Conservation (phyloP, 2,797 vertebrate species). For the Emydoidea blandingii region DNA sequence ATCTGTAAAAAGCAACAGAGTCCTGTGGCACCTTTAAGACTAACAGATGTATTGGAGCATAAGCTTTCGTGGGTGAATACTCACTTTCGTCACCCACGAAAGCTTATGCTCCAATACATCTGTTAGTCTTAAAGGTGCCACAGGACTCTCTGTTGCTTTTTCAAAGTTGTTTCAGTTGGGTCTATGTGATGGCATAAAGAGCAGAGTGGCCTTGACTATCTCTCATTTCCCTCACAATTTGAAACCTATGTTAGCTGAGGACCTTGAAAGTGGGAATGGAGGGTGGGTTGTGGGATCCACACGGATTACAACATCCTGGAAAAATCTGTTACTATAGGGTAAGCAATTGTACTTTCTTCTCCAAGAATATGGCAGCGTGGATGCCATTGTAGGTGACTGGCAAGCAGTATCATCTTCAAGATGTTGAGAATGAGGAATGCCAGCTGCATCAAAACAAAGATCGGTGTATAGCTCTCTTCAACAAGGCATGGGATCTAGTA, state of each 20-base stretch:
- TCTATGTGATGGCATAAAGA: background rate
- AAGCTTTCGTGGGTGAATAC: no score
- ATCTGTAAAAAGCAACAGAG: no score
- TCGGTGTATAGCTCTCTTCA: background rate
- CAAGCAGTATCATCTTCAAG: background rate
- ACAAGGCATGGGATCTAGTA: background rate
- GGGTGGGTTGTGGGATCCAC: background rate
- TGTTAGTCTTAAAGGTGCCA: no score
- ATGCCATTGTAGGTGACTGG: background rate
- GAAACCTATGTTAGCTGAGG: background rate
- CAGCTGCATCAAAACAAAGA: background rate
- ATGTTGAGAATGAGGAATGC: background rate
- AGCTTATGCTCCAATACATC: no score
- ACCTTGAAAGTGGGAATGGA: background rate
- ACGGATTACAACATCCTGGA: background rate
- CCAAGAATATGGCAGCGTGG: no score
- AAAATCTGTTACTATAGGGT: background rate
- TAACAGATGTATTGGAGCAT: no score
- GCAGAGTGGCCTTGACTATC: background rate
- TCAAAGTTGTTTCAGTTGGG: background rate
- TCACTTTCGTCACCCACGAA: no score
- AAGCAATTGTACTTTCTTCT: no score
- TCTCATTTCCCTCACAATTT: background rate
- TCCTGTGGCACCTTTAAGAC: no score
- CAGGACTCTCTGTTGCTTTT: no score